Conservation (phyloP, 2,113 vertebrate species). For the Bujurquina vittata region DNA sequence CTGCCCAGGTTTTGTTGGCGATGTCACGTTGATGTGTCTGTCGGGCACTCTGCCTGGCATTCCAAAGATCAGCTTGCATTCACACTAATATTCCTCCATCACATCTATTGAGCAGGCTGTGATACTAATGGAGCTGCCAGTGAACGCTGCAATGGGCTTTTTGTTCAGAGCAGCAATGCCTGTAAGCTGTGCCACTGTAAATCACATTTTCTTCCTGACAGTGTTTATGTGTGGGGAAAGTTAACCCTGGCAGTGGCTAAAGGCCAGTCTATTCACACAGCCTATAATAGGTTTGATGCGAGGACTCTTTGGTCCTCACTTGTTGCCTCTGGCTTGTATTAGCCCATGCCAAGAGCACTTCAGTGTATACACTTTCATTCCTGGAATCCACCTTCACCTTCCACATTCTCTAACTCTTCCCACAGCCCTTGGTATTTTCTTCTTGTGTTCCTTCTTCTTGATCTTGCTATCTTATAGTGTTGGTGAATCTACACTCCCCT, state of each 20-base stretch:
- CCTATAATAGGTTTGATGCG: slow-evolving; percentile 20
- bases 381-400: too few species aligned
- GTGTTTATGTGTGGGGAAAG: neutral
- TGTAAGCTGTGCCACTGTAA: neutral
- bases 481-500: too few species aligned
- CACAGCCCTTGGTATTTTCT: too few species aligned
- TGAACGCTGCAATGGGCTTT: slow-evolving; percentile 10
- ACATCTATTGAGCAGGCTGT: slow-evolving; percentile 12
- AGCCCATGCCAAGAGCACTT: neutral
- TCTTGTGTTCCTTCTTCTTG: too few species aligned
- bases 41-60: neutral
- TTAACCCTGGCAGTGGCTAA: slow-evolving; percentile 21
- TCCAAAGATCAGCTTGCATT: slow-evolving; percentile 1
- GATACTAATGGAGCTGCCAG: slow-evolving; percentile 15
- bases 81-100: slow-evolving; percentile 10
- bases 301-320: slow-evolving; percentile 12
- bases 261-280: neutral
- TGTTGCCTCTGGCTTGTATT: neutral
- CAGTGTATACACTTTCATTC: too few species aligned
- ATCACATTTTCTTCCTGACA: slow-evolving; percentile 18
- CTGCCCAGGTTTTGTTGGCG: neutral
- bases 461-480: too few species aligned
- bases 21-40: slow-evolving; percentile 7
- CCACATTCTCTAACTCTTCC: too few species aligned
- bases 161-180: neutral